Evolutionary conservation across 2,888 invertebrate species (phyloP).

Genomic region (Drosophila prolongata): DNA sequence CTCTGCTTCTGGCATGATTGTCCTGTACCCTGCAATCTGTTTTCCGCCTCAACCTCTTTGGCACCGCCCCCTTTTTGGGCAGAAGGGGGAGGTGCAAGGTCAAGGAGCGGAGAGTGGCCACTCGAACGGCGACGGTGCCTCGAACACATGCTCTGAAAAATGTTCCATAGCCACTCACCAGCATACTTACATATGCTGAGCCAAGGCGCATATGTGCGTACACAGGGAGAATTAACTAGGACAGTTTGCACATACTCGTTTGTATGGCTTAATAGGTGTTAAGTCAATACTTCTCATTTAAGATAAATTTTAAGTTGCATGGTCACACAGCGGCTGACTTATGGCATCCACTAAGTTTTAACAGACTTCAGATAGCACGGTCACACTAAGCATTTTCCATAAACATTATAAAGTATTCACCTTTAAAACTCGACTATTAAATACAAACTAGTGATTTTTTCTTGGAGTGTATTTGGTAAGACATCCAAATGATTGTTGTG

Average conservation of each 20-base stretch:
- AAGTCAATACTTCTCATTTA: too few relatives aligned
- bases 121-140: conserved; percentile 53
- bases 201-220: conserved; percentile 5
- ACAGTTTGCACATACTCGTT: not conserved
- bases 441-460: not conserved
- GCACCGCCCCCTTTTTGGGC: too few relatives aligned
- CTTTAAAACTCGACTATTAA: too few relatives aligned
- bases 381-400: not conserved
- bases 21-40: conserved; percentile 9
- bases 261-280: not conserved
- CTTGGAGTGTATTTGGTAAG: not conserved
- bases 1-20: not conserved
- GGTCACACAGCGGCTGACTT: not conserved
- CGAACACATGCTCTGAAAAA: conserved; percentile 31
- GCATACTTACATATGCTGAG: conserved; percentile 16
- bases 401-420: too few relatives aligned
- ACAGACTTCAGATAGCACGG: not conserved
- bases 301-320: not conserved
- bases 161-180: conserved; percentile 22
- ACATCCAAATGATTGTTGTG: conserved; percentile 29
- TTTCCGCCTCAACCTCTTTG: not conserved
- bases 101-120: conserved; percentile 54
- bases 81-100: conserved; percentile 28
- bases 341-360: not conserved
- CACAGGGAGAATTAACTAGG: conserved; percentile 2